Conservation (phyloP, 2,888 invertebrate species). For the Apotomis turbidana region DNA sequence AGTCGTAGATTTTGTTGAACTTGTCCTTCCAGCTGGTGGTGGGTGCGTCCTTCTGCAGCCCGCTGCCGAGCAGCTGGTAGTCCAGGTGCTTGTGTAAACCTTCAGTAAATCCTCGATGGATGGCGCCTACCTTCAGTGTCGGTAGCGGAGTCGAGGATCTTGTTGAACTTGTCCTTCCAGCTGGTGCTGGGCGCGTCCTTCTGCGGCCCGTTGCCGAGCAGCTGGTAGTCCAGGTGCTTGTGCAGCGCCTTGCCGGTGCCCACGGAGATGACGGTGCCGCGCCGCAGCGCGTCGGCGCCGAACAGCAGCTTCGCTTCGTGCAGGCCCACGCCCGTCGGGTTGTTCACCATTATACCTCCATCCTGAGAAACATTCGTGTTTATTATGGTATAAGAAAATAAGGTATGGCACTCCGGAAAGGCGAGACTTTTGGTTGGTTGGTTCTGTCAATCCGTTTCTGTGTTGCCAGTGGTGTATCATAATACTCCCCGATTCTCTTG, state of each 20-base stretch:
- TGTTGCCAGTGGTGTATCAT: no score
- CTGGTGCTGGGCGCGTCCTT: constrained; percentile 71
- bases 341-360: constrained; percentile 93
- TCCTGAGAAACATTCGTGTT: constrained; percentile 75
- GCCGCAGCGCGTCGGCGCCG: constrained; percentile 88
- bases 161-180: constrained; percentile 91
- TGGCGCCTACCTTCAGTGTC: constrained; percentile 89
- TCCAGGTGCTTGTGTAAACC: no score
- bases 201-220: constrained; percentile 50
- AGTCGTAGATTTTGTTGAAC: no score
- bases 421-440: no score
- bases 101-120: not conserved
- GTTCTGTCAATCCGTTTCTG: no score
- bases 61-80: no score
- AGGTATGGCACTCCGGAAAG: no score
- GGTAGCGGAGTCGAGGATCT: constrained; percentile 93
- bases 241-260: constrained; percentile 88
- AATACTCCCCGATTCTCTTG: no score
- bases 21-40: no score
- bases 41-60: no score
- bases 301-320: constrained; percentile 94
- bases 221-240: constrained; percentile 63
- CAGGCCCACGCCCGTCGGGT: constrained; percentile 94
- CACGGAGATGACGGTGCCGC: constrained; percentile 89
- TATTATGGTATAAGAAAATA: no score